Evolutionary conservation across 2,113 vertebrate genomes (phyloP).

Genomic region (Condylura cristata): DNA sequence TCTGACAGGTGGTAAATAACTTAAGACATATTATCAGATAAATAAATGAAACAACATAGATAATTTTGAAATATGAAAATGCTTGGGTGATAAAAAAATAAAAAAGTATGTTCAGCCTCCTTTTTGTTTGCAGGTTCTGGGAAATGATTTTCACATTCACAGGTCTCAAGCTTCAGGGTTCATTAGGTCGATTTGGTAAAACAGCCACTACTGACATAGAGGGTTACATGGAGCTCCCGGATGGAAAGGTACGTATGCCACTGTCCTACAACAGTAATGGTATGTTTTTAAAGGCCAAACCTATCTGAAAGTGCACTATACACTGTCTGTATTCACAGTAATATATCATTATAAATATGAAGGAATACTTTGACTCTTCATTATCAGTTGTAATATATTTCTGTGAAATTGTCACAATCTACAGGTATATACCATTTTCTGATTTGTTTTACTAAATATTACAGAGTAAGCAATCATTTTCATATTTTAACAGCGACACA

Average conservation of each 20-base stretch:
- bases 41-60: neutral
- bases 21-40: neutral
- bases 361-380: neutral
- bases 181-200: slow-evolving; percentile 94
- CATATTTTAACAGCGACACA: neutral
- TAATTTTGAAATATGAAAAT: neutral
- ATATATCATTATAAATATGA: neutral
- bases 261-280: neutral
- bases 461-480: neutral
- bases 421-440: neutral
- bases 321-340: neutral
- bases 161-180: slow-evolving; percentile 94
- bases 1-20: neutral
- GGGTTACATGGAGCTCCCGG: slow-evolving; percentile 93
- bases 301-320: neutral
- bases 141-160: slow-evolving; percentile 93
- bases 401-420: neutral
- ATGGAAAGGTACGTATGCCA: slow-evolving; percentile 90
- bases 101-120: neutral
- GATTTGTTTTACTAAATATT: slow-evolving; percentile 20
- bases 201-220: slow-evolving; percentile 91
- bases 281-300: neutral
- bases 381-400: slow-evolving; percentile 17
- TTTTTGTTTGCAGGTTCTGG: slow-evolving; percentile 91
- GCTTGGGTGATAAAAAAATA: neutral